These are phyloP conservation scores for Salpingus planirostris DNA, from an alignment of 2,888 invertebrate genomes.

Conservation along the genomic window DNA sequence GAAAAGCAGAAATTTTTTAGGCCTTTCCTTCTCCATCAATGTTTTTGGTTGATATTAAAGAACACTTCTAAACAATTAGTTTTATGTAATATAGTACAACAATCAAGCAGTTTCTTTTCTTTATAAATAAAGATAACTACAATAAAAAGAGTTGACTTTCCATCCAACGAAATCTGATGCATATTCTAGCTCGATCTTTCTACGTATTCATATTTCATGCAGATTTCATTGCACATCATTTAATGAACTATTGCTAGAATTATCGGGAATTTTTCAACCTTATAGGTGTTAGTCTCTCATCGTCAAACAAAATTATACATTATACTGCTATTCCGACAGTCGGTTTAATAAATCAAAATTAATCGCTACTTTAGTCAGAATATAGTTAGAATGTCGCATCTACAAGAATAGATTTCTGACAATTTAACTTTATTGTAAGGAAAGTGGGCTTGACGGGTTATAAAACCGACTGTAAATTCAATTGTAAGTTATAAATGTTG, in stretches of 20 bases:
- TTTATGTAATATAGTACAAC: constrained; percentile 14
- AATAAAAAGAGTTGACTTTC: constrained; percentile 5
- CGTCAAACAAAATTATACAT: no score
- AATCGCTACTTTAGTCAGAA: no score
- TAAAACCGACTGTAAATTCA: no score
- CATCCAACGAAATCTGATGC: constrained; percentile 11
- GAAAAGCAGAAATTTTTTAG: constrained; percentile 21
- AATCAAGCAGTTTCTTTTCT: constrained; percentile 17
- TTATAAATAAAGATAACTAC: constrained; percentile 12
- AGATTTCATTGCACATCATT: constrained; percentile 12
- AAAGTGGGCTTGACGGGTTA: no score
- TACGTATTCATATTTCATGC: constrained; percentile 2
- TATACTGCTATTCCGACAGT: no score
- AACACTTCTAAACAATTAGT: constrained; percentile 19
- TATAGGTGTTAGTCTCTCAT: no score
- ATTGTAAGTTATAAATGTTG: not conserved
- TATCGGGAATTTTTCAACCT: no score
- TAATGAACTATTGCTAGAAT: constrained; percentile 12
- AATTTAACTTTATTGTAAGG: no score
- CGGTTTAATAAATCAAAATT: no score
- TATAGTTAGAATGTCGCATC: no score
- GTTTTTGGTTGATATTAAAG: constrained; percentile 6
- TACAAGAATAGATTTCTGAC: no score
- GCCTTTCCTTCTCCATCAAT: constrained; percentile 5
- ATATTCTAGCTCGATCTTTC: constrained; percentile 1